Evolutionary conservation across 2,888 invertebrate species (phyloP).

Genomic region (Tenthredo amoena): DNA sequence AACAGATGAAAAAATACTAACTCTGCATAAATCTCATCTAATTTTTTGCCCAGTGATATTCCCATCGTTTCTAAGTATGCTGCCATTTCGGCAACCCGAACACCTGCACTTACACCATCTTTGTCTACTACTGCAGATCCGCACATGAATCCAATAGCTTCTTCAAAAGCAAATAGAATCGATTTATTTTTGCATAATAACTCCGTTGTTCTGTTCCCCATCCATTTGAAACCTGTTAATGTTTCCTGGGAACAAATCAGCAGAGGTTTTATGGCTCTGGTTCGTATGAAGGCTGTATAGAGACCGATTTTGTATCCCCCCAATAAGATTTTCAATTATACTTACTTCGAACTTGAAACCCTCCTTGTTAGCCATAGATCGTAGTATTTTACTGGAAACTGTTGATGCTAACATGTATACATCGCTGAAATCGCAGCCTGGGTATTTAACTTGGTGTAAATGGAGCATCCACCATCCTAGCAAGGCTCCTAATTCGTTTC

Average conservation of each 20-base stretch:
- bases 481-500: conserved; percentile 96
- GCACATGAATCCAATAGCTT: conserved; percentile 99
- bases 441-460: conserved; percentile 80
- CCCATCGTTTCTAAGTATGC: conserved; percentile 84
- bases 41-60: conserved; percentile 81
- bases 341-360: conserved; percentile 85
- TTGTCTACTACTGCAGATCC: conserved; percentile 94
- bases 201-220: conserved; percentile 93
- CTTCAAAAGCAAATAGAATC: conserved; percentile 97
- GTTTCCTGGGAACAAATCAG: conserved; percentile 86
- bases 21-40: conserved; percentile 88
- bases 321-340: not conserved
- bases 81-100: conserved; percentile 88
- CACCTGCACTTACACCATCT: conserved; percentile 96
- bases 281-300: conserved; percentile 16
- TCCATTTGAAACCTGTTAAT: conserved; percentile 99
- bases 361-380: conserved; percentile 88
- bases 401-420: conserved; percentile 95
- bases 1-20: conserved; percentile 72
- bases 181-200: conserved; percentile 85
- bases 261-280: not conserved
- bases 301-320: not conserved
- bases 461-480: conserved; percentile 96
- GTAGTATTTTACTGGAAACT: conserved; percentile 97
- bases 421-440: conserved; percentile 80